These are phyloP conservation scores for Syndactyla subalaris DNA, from an alignment of 2,797 vertebrate genomes.

Conservation along the genomic window DNA sequence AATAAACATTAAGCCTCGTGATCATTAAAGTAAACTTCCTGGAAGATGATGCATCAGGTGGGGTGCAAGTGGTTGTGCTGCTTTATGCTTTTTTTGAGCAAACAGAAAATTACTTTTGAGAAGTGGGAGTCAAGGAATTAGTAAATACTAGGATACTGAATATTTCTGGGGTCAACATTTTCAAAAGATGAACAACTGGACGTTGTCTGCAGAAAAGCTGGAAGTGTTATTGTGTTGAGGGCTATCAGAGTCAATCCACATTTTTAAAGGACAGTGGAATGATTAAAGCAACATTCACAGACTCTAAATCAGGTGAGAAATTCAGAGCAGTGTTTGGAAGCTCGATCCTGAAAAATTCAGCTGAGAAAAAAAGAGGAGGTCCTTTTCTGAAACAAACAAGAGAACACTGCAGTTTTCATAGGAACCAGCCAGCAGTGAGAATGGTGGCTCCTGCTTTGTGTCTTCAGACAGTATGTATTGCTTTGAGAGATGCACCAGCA, in stretches of 20 bases:
- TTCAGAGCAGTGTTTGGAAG: background rate
- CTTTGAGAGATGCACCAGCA: background rate
- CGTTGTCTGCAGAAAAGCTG: background rate
- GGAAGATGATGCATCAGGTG: background rate
- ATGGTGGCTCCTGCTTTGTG: background rate
- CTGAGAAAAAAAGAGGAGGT: background rate
- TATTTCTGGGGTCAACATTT: background rate
- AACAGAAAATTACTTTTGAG: background rate
- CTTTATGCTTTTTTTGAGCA: background rate
- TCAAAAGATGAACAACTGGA: background rate
- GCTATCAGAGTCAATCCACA: background rate
- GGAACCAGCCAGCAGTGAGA: background rate
- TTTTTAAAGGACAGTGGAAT: background rate
- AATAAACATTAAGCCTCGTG: background rate
- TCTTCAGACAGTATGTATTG: background rate
- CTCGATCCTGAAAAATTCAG: background rate
- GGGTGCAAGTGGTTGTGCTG: background rate
- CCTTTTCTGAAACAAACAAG: background rate
- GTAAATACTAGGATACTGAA: background rate
- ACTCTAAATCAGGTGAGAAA: background rate
- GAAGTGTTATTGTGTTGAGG: background rate
- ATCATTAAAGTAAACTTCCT: background rate
- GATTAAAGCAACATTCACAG: background rate
- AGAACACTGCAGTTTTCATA: background rate
- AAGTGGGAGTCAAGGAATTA: background rate